Evolutionary conservation across 2,888 invertebrate genomes (phyloP).

Genomic region (Poecilus cupreus): DNA sequence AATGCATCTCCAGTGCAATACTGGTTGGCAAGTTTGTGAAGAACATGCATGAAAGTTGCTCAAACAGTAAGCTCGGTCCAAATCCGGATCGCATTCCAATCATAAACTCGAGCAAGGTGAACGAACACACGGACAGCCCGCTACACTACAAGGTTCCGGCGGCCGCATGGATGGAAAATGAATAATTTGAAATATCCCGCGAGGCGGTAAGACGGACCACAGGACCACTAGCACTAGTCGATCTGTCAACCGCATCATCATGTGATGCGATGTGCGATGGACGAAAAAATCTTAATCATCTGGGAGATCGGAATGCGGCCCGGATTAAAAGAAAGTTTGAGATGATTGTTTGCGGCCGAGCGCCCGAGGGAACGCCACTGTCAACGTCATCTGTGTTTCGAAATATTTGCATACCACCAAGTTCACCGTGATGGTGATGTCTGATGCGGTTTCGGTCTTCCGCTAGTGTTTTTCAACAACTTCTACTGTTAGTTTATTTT

Average conservation of each 20-base stretch:
- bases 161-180: neutral
- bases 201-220: neutral
- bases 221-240: neutral
- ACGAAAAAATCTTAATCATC: slow-evolving; percentile 49
- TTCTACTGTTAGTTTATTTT: too few relatives aligned
- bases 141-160: neutral
- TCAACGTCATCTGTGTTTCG: slow-evolving; percentile 35
- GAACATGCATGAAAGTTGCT: slow-evolving; percentile 23
- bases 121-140: slow-evolving; percentile 39
- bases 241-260: slow-evolving; percentile 8
- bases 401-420: slow-evolving; percentile 44
- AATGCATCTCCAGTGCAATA: neutral
- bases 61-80: neutral
- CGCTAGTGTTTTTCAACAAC: too few relatives aligned
- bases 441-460: neutral
- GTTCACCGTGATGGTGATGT: neutral
- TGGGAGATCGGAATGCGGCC: slow-evolving; percentile 47
- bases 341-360: slow-evolving; percentile 44
- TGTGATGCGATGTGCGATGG: slow-evolving; percentile 1
- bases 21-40: neutral
- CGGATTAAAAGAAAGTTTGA: slow-evolving; percentile 50
- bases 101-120: slow-evolving; percentile 49
- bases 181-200: slow-evolving; percentile 1
- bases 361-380: neutral
- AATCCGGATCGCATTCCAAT: slow-evolving; percentile 40